Conservation (phyloP, 2,888 invertebrate species). For the Hirtodrosophila trivittata region DNA sequence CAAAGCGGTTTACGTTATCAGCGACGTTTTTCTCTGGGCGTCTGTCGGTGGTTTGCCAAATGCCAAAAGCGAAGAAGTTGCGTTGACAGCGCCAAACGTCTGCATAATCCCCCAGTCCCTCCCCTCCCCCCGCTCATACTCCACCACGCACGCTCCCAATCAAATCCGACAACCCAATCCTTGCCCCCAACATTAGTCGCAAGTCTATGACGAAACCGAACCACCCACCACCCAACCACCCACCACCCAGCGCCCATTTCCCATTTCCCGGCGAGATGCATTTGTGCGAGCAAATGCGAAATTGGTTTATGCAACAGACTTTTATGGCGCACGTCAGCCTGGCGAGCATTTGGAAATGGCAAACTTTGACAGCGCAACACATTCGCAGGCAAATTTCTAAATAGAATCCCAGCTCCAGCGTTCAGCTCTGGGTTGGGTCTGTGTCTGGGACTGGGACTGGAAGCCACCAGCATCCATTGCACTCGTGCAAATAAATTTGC, state of each 20-base stretch:
- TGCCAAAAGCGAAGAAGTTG: conserved; percentile 58
- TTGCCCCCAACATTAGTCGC: conserved; percentile 1
- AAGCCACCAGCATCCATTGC: conserved; percentile 64
- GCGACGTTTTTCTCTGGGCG: conserved; percentile 51
- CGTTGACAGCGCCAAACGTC: conserved; percentile 68
- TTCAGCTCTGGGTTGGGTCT: neutral
- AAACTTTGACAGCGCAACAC: conserved; percentile 69
- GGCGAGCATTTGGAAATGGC: conserved; percentile 60
- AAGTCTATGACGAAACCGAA: conserved; percentile 2
- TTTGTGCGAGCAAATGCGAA: conserved; percentile 72
- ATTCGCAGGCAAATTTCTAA: conserved; percentile 59
- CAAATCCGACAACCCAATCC: conserved; percentile 14
- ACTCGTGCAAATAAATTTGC: conserved; percentile 77
- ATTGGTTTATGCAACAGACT: conserved; percentile 79
- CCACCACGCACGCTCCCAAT: conserved; percentile 20
- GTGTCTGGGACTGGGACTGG: conserved; percentile 20
- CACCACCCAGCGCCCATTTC: neutral
- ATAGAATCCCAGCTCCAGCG: conserved; percentile 38
- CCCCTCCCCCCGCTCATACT: neutral
- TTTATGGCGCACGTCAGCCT: conserved; percentile 69
- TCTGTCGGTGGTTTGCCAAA: neutral
- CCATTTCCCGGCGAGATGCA: conserved; percentile 46
- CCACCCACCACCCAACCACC: neutral
- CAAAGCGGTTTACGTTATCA: conserved; percentile 78
- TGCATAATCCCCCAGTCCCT: conserved; percentile 44